Conservation (phyloP, 1,140 invertebrate genomes). For the Papilio aristodemus region DNA sequence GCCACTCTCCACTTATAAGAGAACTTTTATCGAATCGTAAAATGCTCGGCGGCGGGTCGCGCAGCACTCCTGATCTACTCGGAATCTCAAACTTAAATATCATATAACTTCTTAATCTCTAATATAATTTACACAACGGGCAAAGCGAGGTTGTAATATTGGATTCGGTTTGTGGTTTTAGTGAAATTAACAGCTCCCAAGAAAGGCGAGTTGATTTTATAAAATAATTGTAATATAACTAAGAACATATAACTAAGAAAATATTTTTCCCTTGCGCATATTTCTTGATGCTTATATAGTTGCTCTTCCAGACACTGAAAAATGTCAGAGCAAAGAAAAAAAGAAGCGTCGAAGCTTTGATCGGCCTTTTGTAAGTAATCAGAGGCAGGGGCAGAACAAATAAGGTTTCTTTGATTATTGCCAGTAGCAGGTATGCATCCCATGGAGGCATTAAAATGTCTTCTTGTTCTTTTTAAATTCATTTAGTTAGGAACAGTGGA, state of each 20-base stretch:
- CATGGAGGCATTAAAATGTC: background rate
- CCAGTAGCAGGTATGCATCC: background rate
- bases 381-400: slow-evolving; percentile 20
- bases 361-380: slow-evolving; percentile 5
- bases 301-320: background rate
- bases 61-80: background rate
- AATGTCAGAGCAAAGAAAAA: background rate
- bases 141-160: too few species aligned
- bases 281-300: too few species aligned
- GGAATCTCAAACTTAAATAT: background rate
- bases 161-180: too few species aligned
- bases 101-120: background rate
- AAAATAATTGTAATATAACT: too few species aligned
- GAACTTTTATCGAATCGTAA: slow-evolving; percentile 54
- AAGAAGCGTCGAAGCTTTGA: background rate
- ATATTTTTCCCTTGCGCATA: too few species aligned
- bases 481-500: background rate
- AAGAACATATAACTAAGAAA: too few species aligned
- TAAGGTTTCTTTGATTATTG: slow-evolving; percentile 10
- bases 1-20: slow-evolving; percentile 44
- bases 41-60: slow-evolving; percentile 44
- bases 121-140: too few species aligned
- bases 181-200: too few species aligned
- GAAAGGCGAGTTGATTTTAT: too few species aligned
- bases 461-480: background rate